Evolutionary conservation across 2,113 vertebrate species (phyloP).

Genomic region (Machaerirhynchus nigripectus): DNA sequence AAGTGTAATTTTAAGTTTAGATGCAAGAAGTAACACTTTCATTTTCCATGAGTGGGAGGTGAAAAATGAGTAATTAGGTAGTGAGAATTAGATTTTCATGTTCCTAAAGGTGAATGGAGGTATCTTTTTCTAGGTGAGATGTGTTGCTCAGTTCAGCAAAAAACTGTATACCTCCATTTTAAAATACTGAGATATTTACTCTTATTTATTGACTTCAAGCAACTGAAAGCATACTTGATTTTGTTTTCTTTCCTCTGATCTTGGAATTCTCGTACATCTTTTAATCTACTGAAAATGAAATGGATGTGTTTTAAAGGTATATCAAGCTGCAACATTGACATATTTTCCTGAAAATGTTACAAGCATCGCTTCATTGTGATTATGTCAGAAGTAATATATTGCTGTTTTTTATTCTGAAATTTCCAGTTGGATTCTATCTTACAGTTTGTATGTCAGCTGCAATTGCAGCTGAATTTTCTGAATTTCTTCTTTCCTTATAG

Average conservation of each 20-base stretch:
- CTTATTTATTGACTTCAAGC: neutral
- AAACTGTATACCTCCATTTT: neutral
- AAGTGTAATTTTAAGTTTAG: neutral
- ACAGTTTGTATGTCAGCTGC: neutral
- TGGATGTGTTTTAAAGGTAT: neutral
- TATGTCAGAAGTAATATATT: neutral
- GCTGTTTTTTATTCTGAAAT: neutral
- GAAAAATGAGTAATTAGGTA: neutral
- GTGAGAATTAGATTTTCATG: neutral
- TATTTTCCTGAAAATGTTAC: neutral
- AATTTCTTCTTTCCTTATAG: neutral
- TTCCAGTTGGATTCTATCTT: neutral
- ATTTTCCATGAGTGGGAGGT: neutral
- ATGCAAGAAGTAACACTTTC: neutral
- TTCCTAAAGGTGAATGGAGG: neutral
- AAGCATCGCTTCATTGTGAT: neutral
- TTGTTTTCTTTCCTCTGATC: neutral
- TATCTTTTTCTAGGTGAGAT: neutral
- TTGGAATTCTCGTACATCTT: neutral
- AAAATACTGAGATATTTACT: neutral
- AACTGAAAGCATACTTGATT: neutral
- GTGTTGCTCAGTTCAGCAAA: neutral
- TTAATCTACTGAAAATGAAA: neutral
- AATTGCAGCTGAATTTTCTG: neutral
- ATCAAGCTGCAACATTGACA: neutral